Base-by-base conservation (phyloP, 2,113 vertebrate genomes). In the Phoenicopterus ruber region DNA sequence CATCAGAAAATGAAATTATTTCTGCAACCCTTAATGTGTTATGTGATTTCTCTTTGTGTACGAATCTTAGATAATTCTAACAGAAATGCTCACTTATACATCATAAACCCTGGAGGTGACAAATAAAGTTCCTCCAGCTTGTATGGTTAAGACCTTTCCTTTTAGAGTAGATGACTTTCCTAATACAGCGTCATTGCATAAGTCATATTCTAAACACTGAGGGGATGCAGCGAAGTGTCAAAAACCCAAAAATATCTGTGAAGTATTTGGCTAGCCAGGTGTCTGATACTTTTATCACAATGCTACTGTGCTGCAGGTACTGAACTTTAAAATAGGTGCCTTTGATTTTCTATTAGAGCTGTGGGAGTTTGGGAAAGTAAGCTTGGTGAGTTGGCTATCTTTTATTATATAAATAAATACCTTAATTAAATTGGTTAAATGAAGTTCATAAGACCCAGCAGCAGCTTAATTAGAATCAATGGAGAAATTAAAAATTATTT, bases 381-480 rank as follows among this genome's bases (percentile, higher is more conserved):
- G 42, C 71, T 80, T 62, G 4, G 17, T 69, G 54, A 69, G 11
- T 52, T 84, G 71, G 32, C 79, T 94, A 86, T 76, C 40, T 61
- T 88, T 58, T 90, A 36, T 58, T 86, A 87, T 86, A 84, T 86
- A 94, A 92, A 96, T 91, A 93, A 95, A 94, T 65, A 71, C 76
- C 59, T 85, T 86, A 67, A 88, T 91, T 66, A 89, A 86, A 93
- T 95, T 94, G 72, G 84, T 86, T 95, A 80, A 95, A 72, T 82
- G 28, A 95, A 73, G 40, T 17, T 96, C 54, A 58, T 47, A 91
- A 90, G 54, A 31, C 13, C 20, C 86, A 74, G 17, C 13, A 87
- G 69, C n/a, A 96, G 19, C 74, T 96, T 94, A 96, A 97, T 93
- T 94, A 95, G 85, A 95, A 86, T 19, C 32, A 92, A 80, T 31